phyloP scores from a whole-genome alignment of 2,113 vertebrate genomes.

The Acanthisitta chloris region DNA sequence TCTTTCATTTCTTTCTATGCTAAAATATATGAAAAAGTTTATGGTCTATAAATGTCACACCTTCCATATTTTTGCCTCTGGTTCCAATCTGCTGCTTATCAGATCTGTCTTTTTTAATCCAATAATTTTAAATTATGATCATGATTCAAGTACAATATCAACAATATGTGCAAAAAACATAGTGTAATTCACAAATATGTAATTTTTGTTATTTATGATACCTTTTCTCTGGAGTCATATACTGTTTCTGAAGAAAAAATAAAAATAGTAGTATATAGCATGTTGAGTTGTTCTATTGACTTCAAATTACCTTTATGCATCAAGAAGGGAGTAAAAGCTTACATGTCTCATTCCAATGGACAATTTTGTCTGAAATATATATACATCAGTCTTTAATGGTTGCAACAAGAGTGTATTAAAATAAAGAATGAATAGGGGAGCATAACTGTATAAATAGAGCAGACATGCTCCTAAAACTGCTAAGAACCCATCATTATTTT shows the following conservation, averaged over 20 bases:
- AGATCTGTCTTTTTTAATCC: background rate
- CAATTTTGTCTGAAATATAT: background rate
- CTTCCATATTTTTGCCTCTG: background rate
- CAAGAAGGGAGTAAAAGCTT: background rate
- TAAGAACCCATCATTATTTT: background rate
- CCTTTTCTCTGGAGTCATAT: background rate
- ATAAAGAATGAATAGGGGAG: background rate
- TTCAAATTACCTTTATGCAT: background rate
- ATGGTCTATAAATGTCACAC: background rate
- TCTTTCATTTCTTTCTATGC: background rate
- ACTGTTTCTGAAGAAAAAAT: background rate
- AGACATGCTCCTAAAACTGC: background rate
- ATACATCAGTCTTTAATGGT: background rate
- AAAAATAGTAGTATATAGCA: background rate
- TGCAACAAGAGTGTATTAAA: background rate
- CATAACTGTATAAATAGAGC: background rate
- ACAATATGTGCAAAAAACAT: background rate
- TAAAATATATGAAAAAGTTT: background rate
- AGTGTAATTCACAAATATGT: background rate
- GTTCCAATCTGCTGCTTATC: background rate
- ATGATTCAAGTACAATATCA: background rate
- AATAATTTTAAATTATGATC: background rate
- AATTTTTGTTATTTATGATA: background rate
- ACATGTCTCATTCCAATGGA: background rate
- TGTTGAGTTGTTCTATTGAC: background rate